These are phyloP conservation scores for Chaenogobius annularis DNA, from an alignment of 2,113 vertebrate species.

Conservation along the genomic window DNA sequence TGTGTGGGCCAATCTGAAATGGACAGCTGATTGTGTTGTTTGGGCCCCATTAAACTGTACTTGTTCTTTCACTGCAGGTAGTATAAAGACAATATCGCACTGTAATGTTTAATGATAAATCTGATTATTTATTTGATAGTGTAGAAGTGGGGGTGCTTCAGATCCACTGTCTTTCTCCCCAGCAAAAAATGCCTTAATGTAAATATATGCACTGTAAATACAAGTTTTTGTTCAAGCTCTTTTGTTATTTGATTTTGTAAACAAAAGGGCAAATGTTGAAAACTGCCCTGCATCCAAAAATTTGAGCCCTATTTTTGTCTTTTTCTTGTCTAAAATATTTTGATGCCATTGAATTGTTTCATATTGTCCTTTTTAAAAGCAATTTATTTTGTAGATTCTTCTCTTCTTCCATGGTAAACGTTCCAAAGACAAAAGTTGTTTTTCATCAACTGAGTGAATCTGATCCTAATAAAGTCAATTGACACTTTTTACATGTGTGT, in stretches of 20 bases:
- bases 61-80: conserved; percentile 69
- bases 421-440: conserved; percentile 79
- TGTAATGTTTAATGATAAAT: conserved; percentile 73
- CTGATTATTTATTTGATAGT: conserved; percentile 79
- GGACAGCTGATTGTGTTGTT: conserved; percentile 28
- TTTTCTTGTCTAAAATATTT: conserved; percentile 63
- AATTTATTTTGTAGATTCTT: conserved; percentile 73
- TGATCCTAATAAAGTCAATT: conserved; percentile 76
- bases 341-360: conserved; percentile 69
- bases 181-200: conserved; percentile 81
- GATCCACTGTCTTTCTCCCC: conserved; percentile 66
- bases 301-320: conserved; percentile 58
- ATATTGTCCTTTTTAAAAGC: conserved; percentile 69
- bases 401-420: conserved; percentile 70
- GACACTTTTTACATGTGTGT: conserved; percentile 62
- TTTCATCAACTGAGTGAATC: conserved; percentile 79
- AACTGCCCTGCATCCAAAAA: conserved; percentile 69
- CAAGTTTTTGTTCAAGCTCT: conserved; percentile 45
- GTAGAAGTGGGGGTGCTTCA: conserved; percentile 70
- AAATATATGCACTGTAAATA: conserved; percentile 83
- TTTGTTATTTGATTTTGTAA: conserved; percentile 67
- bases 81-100: conserved; percentile 68
- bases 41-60: conserved; percentile 56
- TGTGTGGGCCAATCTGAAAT: conserved; percentile 34
- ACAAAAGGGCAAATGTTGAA: conserved; percentile 65